These are phyloP conservation scores for Smithornis capensis DNA, from an alignment of 2,113 vertebrate genomes.

Conservation along the genomic window DNA sequence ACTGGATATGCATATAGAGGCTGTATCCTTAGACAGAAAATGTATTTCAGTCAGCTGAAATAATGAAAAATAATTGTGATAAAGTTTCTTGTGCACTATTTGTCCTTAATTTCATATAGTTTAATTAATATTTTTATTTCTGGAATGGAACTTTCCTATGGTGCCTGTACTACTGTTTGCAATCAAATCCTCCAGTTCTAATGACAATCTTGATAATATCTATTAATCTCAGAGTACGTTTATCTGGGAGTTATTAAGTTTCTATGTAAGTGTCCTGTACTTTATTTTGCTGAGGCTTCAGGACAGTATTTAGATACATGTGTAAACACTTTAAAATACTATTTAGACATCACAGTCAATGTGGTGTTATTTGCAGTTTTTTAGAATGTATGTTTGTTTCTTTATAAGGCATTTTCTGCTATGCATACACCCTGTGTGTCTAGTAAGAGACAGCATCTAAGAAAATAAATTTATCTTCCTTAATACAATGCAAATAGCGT, in stretches of 20 bases:
- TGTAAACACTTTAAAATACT: neutral
- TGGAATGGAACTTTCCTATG: neutral
- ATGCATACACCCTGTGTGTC: neutral
- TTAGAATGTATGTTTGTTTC: neutral
- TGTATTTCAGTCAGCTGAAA: neutral
- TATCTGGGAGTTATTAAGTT: neutral
- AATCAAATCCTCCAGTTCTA: neutral
- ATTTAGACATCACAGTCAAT: neutral
- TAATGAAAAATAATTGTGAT: neutral
- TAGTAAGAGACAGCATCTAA: neutral
- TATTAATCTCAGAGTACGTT: neutral
- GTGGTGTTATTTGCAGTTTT: neutral
- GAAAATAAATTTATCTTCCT: neutral
- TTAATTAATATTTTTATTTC: neutral
- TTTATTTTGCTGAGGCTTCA: neutral
- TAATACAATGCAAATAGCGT: neutral
- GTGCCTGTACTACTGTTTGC: neutral
- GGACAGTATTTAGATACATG: neutral
- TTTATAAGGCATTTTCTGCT: neutral
- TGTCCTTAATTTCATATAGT: neutral
- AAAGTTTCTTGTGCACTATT: neutral
- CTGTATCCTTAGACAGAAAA: neutral
- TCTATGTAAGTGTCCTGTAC: neutral
- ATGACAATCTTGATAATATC: neutral
- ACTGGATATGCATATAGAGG: neutral